These are phyloP conservation scores for Syrmaticus mikado DNA, from an alignment of 2,113 vertebrate species.

Conservation along the genomic window DNA sequence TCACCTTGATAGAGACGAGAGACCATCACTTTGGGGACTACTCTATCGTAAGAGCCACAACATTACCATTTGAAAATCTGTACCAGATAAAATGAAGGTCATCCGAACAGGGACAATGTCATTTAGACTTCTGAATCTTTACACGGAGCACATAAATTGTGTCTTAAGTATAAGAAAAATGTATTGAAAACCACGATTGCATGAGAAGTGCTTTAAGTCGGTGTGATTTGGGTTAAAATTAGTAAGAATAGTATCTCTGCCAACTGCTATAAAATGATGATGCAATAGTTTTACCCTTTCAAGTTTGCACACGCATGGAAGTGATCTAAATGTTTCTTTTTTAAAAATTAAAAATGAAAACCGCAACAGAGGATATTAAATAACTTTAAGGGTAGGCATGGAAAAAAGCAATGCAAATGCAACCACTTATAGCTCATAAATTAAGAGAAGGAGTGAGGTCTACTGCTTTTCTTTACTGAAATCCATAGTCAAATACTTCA, in stretches of 20 bases:
- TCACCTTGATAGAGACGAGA: neutral
- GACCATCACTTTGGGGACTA: conserved; percentile 46
- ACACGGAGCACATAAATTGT: conserved; percentile 32
- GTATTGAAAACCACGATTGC: neutral
- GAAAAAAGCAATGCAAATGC: conserved; percentile 13
- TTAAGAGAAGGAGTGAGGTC: neutral
- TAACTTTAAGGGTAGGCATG: neutral
- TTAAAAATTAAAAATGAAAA: neutral
- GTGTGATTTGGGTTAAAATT: conserved; percentile 58
- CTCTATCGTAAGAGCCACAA: conserved; percentile 36
- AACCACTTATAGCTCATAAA: neutral
- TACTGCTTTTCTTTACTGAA: neutral
- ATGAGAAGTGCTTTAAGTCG: conserved; percentile 48
- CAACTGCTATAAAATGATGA: conserved; percentile 65
- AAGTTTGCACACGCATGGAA: conserved; percentile 60
- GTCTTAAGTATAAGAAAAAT: neutral
- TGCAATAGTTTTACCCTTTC: conserved; percentile 69
- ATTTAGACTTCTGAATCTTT: conserved; percentile 30
- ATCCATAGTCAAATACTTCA: neutral
- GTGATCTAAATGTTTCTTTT: conserved; percentile 47
- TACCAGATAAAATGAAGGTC: conserved; percentile 56
- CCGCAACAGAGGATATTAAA: neutral
- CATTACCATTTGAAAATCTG: conserved; percentile 51
- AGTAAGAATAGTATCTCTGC: conserved; percentile 50
- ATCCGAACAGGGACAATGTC: conserved; percentile 65